A percentile compares a stretch with the other conserved stretches of the same genome.
phyloP scores from a whole-genome alignment of 2,888 invertebrate species.

The Camptogramma bilineatum region DNA sequence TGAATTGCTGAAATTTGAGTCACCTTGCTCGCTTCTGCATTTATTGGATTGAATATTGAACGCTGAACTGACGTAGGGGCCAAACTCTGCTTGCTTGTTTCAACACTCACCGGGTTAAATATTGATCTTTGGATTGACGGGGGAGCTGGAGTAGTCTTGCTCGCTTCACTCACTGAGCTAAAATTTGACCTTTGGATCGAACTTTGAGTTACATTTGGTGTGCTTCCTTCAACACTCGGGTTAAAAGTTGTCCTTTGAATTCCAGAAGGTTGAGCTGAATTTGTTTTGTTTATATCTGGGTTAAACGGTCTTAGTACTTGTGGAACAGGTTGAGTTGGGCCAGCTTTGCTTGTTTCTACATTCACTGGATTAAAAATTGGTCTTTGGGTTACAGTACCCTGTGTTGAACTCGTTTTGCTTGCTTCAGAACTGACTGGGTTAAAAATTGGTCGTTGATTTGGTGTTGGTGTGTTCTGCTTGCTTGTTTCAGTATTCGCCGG shows the following conservation, averaged over 20 bases:
- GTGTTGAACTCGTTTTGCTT: conserved; percentile 51
- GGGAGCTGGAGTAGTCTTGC: conserved; percentile 18
- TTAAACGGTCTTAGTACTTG: conserved; percentile 1
- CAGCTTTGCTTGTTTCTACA: conserved; percentile 52
- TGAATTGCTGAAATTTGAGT: not conserved
- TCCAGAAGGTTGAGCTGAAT: conserved; percentile 29
- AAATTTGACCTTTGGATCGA: conserved; percentile 5
- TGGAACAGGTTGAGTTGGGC: conserved; percentile 31
- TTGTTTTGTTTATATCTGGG: conserved; percentile 50
- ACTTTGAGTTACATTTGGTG: not conserved
- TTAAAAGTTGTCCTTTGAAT: conserved; percentile 3
- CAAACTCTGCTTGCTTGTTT: not conserved
- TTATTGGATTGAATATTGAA: conserved; percentile 10
- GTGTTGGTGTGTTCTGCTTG: conserved; percentile 49
- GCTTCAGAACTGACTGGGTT: conserved; percentile 19
- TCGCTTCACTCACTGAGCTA: conserved; percentile 46
- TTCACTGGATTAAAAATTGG: not conserved
- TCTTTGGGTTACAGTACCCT: not conserved
- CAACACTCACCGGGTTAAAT: conserved; percentile 7
- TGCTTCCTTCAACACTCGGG: conserved; percentile 8
- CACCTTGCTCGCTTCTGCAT: conserved; percentile 50
- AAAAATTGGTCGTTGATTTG: conserved; percentile 7
- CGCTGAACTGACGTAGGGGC: not conserved
- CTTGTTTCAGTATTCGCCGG: conserved; percentile 38
- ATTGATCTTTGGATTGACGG: not conserved